phyloP scores from a whole-genome alignment of 2,888 invertebrate genomes.

The Tetranychus piercei region DNA sequence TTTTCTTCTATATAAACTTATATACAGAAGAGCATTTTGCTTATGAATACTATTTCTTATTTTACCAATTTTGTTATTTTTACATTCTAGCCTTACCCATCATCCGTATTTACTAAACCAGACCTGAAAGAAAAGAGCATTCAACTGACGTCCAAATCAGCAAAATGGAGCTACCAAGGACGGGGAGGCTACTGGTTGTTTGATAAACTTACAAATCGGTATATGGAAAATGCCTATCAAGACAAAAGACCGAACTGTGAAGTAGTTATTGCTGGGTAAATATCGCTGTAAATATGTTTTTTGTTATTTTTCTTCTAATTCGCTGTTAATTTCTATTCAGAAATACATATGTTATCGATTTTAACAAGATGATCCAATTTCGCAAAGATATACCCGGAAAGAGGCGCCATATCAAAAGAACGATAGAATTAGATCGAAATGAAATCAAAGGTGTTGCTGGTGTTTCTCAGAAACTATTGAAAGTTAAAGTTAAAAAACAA shows the following conservation, averaged over 20 bases:
- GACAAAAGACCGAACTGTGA: background rate
- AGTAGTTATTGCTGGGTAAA: background rate
- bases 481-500: background rate
- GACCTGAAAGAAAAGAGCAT: background rate
- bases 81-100: background rate
- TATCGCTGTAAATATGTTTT: background rate
- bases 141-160: background rate
- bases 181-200: background rate
- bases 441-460: background rate
- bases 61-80: background rate
- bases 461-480: background rate
- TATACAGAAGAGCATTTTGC: background rate
- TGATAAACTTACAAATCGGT: background rate
- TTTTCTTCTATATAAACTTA: background rate
- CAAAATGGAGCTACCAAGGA: background rate
- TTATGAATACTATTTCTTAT: background rate
- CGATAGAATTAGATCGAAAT: background rate
- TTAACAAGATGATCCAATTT: background rate
- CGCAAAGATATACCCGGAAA: background rate
- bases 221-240: background rate
- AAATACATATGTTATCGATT: background rate
- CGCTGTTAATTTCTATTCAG: background rate
- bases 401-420: background rate
- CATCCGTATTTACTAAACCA: background rate
- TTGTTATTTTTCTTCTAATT: background rate